phyloP scores from a whole-genome alignment of 53 echinoderm and acorn worm species.

The Actinopyga echinites region DNA sequence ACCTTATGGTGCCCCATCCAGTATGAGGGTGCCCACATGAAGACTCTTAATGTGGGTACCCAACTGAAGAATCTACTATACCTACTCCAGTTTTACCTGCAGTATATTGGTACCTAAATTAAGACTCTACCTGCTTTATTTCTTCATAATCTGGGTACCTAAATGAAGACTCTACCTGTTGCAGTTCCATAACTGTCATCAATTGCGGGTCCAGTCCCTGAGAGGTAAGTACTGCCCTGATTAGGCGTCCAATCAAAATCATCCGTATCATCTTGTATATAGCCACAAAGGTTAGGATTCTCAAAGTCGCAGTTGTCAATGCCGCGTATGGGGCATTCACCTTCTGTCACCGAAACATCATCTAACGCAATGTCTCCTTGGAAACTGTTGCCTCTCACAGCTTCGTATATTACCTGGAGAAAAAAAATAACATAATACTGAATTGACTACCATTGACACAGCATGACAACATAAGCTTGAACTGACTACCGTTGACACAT shows the following conservation, averaged over 20 bases:
- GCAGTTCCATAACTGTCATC: slow-evolving; percentile 73
- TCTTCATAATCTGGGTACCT: too few relatives aligned
- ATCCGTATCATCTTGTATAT: slow-evolving; percentile 58
- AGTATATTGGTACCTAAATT: too few relatives aligned
- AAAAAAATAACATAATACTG: too few relatives aligned
- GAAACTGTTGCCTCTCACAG: slow-evolving; percentile 29
- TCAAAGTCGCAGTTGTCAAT: slow-evolving; percentile 64
- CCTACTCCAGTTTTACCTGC: too few relatives aligned
- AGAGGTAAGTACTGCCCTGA: slow-evolving; percentile 47
- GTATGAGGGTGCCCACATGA: too few relatives aligned
- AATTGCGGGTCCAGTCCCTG: slow-evolving; percentile 64
- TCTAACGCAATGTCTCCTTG: slow-evolving; percentile 63
- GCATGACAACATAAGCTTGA: too few relatives aligned
- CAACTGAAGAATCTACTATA: too few relatives aligned
- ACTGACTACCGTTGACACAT: too few relatives aligned
- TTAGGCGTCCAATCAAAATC: slow-evolving; percentile 69
- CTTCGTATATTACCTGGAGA: slow-evolving; percentile 58
- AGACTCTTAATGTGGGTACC: too few relatives aligned
- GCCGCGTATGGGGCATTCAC: slow-evolving; percentile 43
- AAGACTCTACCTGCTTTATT: too few relatives aligned
- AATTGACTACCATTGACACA: too few relatives aligned
- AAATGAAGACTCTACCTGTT: slow-evolving; percentile 39
- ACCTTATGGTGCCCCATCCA: too few relatives aligned
- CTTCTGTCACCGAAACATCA: slow-evolving; percentile 38
- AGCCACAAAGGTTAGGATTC: slow-evolving; percentile 51